phyloP scores from a whole-genome alignment of 1,140 invertebrate genomes.

The Caenorhabditis briggsae region DNA sequence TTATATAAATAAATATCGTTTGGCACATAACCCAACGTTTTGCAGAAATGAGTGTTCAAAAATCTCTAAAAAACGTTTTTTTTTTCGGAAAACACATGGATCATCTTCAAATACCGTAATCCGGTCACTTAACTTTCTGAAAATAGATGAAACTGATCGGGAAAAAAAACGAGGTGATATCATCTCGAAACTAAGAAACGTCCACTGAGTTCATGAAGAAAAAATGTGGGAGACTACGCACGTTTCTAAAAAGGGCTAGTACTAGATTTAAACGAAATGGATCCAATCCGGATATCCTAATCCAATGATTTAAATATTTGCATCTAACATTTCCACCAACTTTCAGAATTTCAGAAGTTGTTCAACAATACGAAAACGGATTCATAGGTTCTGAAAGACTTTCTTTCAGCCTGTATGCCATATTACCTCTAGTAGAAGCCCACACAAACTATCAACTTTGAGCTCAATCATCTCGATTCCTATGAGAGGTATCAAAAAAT shows the following conservation, averaged over 20 bases:
- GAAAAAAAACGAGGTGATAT: neutral
- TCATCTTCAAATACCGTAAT: no score
- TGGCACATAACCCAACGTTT: neutral
- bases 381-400: no score
- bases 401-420: no score
- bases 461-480: no score
- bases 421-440: no score
- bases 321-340: neutral
- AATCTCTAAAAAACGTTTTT: neutral
- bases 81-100: neutral
- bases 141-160: no score
- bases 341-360: no score
- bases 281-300: conserved; percentile 31
- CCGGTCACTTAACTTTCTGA: no score
- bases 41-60: neutral
- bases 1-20: conserved; percentile 24
- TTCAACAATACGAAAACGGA: no score
- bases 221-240: neutral
- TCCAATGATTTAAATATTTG: neutral
- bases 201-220: neutral
- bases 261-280: neutral
- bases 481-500: no score
- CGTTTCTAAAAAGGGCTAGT: neutral
- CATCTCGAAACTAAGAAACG: neutral
- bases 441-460: no score